phyloP scores from a whole-genome alignment of 92 coral and sea anemone species.

The Siderastrea radians region DNA sequence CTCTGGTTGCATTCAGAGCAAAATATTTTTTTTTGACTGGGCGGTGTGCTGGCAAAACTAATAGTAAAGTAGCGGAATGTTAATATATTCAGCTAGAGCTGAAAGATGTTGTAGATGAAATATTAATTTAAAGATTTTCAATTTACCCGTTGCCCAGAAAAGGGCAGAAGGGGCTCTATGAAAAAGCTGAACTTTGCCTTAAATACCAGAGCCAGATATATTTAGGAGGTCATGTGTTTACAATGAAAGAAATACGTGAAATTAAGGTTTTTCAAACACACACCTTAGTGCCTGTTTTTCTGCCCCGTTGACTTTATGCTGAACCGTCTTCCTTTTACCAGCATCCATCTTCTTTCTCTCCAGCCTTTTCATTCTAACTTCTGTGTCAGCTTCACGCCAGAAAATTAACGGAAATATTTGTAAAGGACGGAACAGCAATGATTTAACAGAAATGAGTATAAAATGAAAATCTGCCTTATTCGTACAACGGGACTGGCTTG shows the following conservation, averaged over 20 bases:
- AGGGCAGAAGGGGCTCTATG: too few relatives aligned
- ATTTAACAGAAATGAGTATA: not conserved
- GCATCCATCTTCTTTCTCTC: slow-evolving; percentile 3
- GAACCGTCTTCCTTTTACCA: slow-evolving; percentile 19
- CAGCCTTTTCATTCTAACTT: slow-evolving; percentile 31
- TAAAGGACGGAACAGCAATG: not conserved
- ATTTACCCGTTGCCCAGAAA: not conserved
- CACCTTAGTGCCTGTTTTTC: not conserved
- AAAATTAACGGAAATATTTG: not conserved
- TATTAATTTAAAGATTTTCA: not conserved
- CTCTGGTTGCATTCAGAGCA: not conserved
- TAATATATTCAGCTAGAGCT: not conserved
- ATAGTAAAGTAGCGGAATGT: not conserved
- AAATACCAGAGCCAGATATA: too few relatives aligned
- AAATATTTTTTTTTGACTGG: not conserved
- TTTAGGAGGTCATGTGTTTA: too few relatives aligned
- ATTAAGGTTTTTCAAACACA: not conserved
- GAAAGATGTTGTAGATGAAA: not conserved
- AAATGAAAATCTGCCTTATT: slow-evolving; percentile 47
- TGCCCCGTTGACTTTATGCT: slow-evolving; percentile 28
- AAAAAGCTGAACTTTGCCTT: too few relatives aligned
- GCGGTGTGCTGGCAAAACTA: not conserved
- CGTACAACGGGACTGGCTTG: slow-evolving; percentile 22
- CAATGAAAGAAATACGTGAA: not conserved
- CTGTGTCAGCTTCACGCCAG: slow-evolving; percentile 19